Conservation (phyloP, 2,113 vertebrate species). For the Puma concolor region DNA sequence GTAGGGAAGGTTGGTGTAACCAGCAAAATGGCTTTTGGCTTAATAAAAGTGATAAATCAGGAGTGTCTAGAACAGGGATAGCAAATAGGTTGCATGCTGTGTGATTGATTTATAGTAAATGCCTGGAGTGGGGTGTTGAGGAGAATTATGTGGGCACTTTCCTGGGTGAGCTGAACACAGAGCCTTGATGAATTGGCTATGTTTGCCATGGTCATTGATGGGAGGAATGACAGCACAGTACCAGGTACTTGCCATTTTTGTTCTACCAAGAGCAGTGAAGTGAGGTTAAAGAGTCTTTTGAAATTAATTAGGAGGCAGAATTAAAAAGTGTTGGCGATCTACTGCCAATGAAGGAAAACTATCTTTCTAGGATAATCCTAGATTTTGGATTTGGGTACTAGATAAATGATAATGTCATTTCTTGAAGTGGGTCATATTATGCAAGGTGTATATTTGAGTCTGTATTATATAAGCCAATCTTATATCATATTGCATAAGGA, state of each 20-base stretch:
- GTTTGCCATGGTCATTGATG: neutral
- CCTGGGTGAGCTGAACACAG: neutral
- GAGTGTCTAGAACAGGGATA: neutral
- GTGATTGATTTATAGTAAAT: conserved; percentile 26
- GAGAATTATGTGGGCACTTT: conserved; percentile 28
- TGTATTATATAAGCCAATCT: neutral
- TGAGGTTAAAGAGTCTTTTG: neutral
- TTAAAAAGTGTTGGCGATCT: neutral
- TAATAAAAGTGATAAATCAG: conserved; percentile 57
- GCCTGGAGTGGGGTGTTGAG: neutral
- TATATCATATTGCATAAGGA: neutral
- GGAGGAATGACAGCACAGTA: neutral
- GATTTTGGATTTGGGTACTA: neutral
- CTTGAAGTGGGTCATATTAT: neutral
- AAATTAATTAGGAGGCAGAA: conserved; percentile 9
- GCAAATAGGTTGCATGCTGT: neutral
- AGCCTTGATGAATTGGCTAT: neutral
- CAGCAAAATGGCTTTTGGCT: conserved; percentile 51
- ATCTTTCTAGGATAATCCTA: neutral
- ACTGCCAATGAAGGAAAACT: neutral
- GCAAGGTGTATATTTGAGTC: neutral
- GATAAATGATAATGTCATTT: neutral
- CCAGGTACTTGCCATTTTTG: neutral
- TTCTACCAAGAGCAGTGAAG: neutral
- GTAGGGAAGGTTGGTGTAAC: conserved; percentile 5